These are phyloP conservation scores for Willowsia nigromaculata DNA, from an alignment of 2,888 invertebrate genomes.

Conservation along the genomic window DNA sequence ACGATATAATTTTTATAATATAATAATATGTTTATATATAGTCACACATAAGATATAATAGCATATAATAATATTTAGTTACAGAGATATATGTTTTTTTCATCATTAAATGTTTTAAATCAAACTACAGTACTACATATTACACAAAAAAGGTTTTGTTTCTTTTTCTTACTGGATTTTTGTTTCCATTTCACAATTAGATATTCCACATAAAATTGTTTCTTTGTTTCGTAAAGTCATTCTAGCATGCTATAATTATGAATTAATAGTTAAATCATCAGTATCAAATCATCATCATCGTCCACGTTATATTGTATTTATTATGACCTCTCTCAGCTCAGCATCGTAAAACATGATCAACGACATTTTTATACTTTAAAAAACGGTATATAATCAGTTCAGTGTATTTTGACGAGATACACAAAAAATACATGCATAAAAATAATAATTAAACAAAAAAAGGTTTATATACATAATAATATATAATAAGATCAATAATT, in stretches of 20 bases:
- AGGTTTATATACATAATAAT: conserved; percentile 6
- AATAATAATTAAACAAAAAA: conserved; percentile 33
- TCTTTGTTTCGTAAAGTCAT: conserved; percentile 19
- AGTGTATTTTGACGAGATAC: conserved; percentile 48
- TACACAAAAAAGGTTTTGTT: conserved; percentile 51
- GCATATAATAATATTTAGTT: neutral
- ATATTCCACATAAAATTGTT: conserved; percentile 11
- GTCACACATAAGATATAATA: conserved; percentile 46
- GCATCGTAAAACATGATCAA: conserved; percentile 16
- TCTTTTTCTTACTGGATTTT: conserved; percentile 44
- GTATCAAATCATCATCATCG: conserved; percentile 48
- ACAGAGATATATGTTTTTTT: conserved; percentile 28
- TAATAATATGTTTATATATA: conserved; percentile 40
- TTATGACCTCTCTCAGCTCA: conserved; percentile 44
- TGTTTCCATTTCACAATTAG: neutral
- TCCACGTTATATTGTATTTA: conserved; percentile 6
- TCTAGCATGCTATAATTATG: conserved; percentile 29
- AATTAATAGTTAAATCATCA: conserved; percentile 31
- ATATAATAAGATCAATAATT: conserved; percentile 53
- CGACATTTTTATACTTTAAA: conserved; percentile 6
- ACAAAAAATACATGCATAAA: conserved; percentile 37
- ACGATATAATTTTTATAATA: conserved; percentile 47
- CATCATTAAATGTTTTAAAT: neutral
- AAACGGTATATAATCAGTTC: conserved; percentile 55
- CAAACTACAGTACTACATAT: conserved; percentile 54